Evolutionary conservation across 2,797 vertebrate genomes (phyloP).

Genomic region (Tamandua tetradactyla): DNA sequence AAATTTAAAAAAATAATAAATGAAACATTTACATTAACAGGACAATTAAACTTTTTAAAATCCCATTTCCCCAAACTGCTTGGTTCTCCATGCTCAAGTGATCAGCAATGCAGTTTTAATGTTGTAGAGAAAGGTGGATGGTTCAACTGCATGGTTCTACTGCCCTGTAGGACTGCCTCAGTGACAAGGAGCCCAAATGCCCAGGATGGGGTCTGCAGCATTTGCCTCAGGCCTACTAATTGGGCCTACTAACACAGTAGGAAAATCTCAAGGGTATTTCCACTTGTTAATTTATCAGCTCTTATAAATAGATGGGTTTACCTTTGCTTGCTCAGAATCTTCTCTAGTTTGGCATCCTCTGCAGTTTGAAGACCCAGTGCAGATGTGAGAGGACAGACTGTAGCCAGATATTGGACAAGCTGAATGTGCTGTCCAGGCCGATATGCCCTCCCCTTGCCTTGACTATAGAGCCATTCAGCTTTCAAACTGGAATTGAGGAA

Average conservation of each 20-base stretch:
- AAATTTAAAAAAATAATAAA: no score
- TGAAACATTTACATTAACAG: not conserved
- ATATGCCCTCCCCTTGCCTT: constrained; percentile 95
- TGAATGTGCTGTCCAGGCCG: constrained; percentile 95
- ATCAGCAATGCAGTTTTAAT: not conserved
- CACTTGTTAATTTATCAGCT: not conserved
- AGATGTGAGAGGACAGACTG: constrained; percentile 92
- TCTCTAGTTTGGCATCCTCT: constrained; percentile 97
- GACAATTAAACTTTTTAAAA: not conserved
- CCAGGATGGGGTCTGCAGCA: not conserved
- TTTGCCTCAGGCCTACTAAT: not conserved
- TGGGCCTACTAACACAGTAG: not conserved
- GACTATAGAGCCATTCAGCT: constrained; percentile 99
- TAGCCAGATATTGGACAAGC: constrained; percentile 94
- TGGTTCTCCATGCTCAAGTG: not conserved
- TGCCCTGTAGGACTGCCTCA: not conserved
- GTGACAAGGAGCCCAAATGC: not conserved
- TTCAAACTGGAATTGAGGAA: constrained; percentile 89
- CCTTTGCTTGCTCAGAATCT: constrained; percentile 95
- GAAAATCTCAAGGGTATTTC: not conserved
- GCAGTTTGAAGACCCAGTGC: constrained; percentile 91
- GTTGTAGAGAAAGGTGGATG: not conserved
- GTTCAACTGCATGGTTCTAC: not conserved
- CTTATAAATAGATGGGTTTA: constrained; percentile 71
- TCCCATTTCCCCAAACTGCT: not conserved